Evolutionary conservation across 2,113 vertebrate species (phyloP), one percentile per base, ranked within the genome.

Genomic region (Colossoma macropomum): DNA sequence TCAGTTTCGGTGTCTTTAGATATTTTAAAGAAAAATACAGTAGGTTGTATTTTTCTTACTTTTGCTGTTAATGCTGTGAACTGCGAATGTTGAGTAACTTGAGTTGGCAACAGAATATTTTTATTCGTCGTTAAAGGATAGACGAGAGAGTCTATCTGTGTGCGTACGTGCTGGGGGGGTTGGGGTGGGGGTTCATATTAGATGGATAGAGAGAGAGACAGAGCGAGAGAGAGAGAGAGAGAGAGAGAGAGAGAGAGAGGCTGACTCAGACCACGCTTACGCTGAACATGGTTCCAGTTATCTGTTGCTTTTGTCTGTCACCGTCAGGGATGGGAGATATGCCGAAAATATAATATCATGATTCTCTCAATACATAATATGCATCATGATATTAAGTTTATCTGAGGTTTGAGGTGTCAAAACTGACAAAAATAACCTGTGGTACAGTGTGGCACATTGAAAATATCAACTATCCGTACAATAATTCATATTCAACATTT

Each of bases 271-370:
- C 28, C 48, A 21, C 34, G 28, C 66, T 38, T 69, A 16, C 5
- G 30, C 48, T 11, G 19, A 81, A 48, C 50, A 25, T 69, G 63
- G 21, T 69, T 82, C 34, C 41, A 76, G 62, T 45, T 75, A 68
- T 69, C 17, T 69, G 63, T 76, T 70, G 74, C 27, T 77, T 66
- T 77, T 48, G 45, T n/a, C 63, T 75, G 25, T 52, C n/a, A 32
- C 6, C 5, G 34, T 21, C 1, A 52, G 11, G 34, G 34, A 7
- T 38, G 34, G 34, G 34, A 38, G 34, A 38, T 38, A 38, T 38
- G 34, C 3, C 34, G 7, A 38, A n/a, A 38, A 38, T 38, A 38
- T 3, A 38, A 38, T 7, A 38, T 38, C 34, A 38, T 7, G 7
- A 38, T 7, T 4, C 34, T 38, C 7, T 38, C 7, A 38, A 38